phyloP scores from a whole-genome alignment of 2,888 invertebrate species.

The Metalampra italica region DNA sequence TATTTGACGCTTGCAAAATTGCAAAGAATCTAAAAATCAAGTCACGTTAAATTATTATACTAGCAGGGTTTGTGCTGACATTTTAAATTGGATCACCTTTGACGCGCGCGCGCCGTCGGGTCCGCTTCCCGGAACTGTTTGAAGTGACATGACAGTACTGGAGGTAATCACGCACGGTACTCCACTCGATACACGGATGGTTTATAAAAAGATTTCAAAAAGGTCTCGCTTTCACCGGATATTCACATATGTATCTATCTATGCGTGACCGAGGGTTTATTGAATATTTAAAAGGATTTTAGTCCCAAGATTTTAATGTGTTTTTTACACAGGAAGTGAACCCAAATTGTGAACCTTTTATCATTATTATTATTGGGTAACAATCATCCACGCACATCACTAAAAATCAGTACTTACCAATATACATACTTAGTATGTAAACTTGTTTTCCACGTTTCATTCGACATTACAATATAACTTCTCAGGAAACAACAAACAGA shows the following conservation, averaged over 20 bases:
- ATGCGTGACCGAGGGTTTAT: no score
- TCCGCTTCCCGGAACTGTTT: constrained; percentile 22
- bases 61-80: background rate
- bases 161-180: background rate
- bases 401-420: no score
- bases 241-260: background rate
- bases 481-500: no score
- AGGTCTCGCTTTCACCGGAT: background rate
- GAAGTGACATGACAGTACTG: constrained; percentile 23
- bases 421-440: no score
- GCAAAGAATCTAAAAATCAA: background rate
- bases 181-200: background rate
- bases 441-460: background rate
- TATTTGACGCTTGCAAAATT: no score
- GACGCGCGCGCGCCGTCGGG: constrained; percentile 4
- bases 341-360: no score
- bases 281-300: no score
- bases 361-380: no score
- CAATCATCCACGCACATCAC: no score
- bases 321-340: no score
- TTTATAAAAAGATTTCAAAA: background rate
- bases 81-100: constrained; percentile 11
- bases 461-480: background rate
- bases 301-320: no score
- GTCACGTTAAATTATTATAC: constrained; percentile 1